Evolutionary conservation across 2,888 invertebrate species (phyloP), one percentile per base, ranked within the genome.

Genomic region (Idaea aversata): DNA sequence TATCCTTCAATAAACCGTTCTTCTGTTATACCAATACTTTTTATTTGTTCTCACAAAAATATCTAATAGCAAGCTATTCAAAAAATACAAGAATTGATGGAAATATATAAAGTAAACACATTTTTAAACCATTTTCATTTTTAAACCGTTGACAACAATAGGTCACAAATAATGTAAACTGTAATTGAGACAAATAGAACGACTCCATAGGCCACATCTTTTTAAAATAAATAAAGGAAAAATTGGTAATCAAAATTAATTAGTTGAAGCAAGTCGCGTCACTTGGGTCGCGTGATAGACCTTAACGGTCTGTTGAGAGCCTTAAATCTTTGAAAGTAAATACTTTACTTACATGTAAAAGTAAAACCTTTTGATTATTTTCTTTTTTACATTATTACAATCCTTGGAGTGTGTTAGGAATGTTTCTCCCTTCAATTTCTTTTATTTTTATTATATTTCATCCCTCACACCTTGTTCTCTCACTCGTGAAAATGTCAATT

Each of bases 401-500:
- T 5, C 15, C 15, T 58, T 58, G 58, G 58, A 4, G 58, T 66
- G 69, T 67, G 68, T 69, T 72, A 78, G 80, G 83, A 82, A 83
- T 81, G n/a, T 58, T 58, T 5, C 15, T 75, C 73, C 71, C 70
- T 78, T 71, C 77, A 78, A 72, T 75, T 79, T 77, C 72, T 72
- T 75, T 85, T 81, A 83, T 87, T 85, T 84, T 83, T 84, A 84
- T 86, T 84, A 79, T 79, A 64, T 71, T 70, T 68, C 66, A 65
- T 67, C 88, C 84, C 88, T 88, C 83, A 87, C 91, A 88, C 90
- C 86, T 70, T 87, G 86, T 74, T 72, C 74, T 75, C 71, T 85
- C 82, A 83, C 72, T 86, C 89, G 90, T 88, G 86, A 88, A 91
- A 90, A 90, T 86, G 88, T 76, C 88, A 90, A 89, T 90, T 90